Evolutionary conservation across 2,113 vertebrate genomes (phyloP), one percentile per base, ranked within the genome.

Genomic region (Thryonomys swinderianus): DNA sequence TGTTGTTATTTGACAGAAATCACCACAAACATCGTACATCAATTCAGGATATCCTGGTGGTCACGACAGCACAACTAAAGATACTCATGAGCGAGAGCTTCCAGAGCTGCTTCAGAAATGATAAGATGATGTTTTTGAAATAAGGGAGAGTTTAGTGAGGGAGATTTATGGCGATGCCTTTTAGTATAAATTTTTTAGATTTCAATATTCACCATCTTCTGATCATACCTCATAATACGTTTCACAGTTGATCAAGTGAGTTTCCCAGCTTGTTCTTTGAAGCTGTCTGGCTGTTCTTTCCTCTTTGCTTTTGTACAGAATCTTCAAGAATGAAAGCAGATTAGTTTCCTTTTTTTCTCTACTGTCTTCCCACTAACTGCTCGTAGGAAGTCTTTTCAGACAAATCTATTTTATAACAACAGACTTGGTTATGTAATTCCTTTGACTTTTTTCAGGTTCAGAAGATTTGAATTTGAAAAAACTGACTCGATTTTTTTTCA

Each of bases 381-480:
- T 92, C 91, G 32, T n/a, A 85, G 78, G 62, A 80, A 78, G 21
- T 51, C 84, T 85, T 87, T 83, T 66, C 74, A 94, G 48, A 37
- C 78, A 92, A 85, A 51, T 62, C 48, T 51, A 30, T 66, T 88
- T 88, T 61, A 79, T 51, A 79, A 86, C 20, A 88, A 69, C 64
- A 37, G 27, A 5, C 37, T 86, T 64, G 45, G 66, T 95, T 90
- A 88, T 59, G 23, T 92, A 92, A 96, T 67, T 93, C 78, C 79
- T 74, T 2, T 76, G 59, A 86, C 45, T 92, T 51, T 95, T 83
- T 92, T 85, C 61, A 88, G 71, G 57, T 18, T 90, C 45, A 73
- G 85, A 95, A 85, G 20, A 78, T 85, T 25, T 95, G 62, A 90
- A 90, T 95, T 74, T 59, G 25, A 48, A 80, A 78, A 79, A 87